Base-by-base conservation (phyloP, 2,797 vertebrate species). In the Xenopus petersii region DNA sequence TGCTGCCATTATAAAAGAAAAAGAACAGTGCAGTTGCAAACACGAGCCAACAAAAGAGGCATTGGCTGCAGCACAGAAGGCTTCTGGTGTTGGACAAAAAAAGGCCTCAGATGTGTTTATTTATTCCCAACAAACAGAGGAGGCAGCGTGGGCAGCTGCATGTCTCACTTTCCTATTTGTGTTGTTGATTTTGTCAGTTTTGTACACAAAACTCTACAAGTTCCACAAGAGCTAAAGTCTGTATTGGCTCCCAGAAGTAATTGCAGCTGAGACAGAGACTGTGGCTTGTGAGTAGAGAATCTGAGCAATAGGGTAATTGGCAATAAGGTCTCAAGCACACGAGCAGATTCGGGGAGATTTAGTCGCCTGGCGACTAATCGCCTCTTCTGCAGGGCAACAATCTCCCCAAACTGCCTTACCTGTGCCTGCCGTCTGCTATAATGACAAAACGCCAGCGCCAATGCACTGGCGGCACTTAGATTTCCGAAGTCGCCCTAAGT, bases 161-260 rank as follows among this genome's bases (percentile, higher is more conserved):
- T 93, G 95, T 0, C 84, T 97, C 60, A 94, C 93, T 11, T 95
- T 95, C 82, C 88, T 96, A 71, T 83, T 97, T 75, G 89, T 92
- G 26, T 87, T 96, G 66, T 89, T 96, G 26, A 91, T 92, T 0
- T 83, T 96, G 70, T 94, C 93, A 0, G 88, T 95, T 2, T 90
- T 97, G 24, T 95, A 95, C 85, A 95, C 95, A 0, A 90, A 94
- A 2, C 89, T 97, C 55, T 95, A 95, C 83, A 91, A 93, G 81
- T 96, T 94, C 88, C 92, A 87, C 56, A 89, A 88, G 0, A 74
- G 87, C 0, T 90, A 92, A 12, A 95, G 94, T 24, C 86, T 96
- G 11, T 96, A 96, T 86, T 97, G 95, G 95, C 88, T 79, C 0
- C 78, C 81, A 8, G 55, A 11, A 42, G 78, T 90, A 13, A 82